Base-by-base conservation (phyloP, 2,113 vertebrate species). In the Crotophaga sulcirostris region DNA sequence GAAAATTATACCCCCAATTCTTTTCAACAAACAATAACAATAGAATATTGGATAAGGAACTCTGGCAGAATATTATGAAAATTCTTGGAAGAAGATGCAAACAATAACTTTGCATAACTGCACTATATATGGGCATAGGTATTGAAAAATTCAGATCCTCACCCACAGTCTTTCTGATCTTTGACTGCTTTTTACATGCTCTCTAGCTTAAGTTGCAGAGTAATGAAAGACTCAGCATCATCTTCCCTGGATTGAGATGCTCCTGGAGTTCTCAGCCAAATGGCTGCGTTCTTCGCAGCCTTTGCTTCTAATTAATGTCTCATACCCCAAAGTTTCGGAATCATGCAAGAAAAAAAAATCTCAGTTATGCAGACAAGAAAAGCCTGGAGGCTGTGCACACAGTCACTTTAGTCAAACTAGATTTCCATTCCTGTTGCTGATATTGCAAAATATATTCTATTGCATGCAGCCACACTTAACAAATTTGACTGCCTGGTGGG, bases 391-490 rank as follows among this genome's bases (percentile, higher is more conserved):
- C 52, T 28, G 19, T 26, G 51, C 51, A 91, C 31, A 45, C 58
- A 77, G 36, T 58, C 75, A 74, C 31, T 84, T 70, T 8, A 92
- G n/a, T 66, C 87, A 93, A 63, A 92, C 5, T 90, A 60, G 47
- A 74, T 80, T 84, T 68, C 44, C 75, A 80, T 77, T 72, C 34
- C 83, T 52, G 26, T 12, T 85, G 88, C 60, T 93, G 76, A 93
- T 64, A 80, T 1, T 49, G 59, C 67, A 83, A 91, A 85, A 83
- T 25, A 63, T 74, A 68, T 62, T 59, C 40, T 73, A 49, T 18
- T 6, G 1, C 36, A 63, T 49, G 59, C 24, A 18, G 45, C 16
- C 45, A 62, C 14, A 45, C 31, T 67, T 44, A 64, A 90, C 5
- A 68, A 58, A 76, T 89, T 18, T 87, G 70, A 83, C 38, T 76